Base-by-base conservation (phyloP, 2,797 vertebrate genomes). In the Microcaecilia unicolor region DNA sequence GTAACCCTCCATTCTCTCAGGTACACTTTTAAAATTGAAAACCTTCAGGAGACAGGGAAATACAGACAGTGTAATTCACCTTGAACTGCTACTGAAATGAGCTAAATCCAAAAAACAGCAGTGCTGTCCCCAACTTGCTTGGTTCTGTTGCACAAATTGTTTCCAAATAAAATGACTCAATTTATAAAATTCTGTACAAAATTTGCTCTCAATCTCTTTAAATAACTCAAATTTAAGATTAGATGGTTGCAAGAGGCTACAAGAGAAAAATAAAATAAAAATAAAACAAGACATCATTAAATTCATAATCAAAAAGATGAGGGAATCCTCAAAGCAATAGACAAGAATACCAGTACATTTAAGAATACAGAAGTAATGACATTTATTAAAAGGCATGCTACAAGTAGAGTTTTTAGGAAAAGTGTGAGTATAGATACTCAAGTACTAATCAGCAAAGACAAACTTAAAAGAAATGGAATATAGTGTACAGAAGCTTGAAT, bases 311-410 rank as follows among this genome's bases (percentile, higher is more conserved):
- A 18, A 49, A 63, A n/a, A n/a, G n/a, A n/a, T n/a, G n/a, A n/a
- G n/a, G n/a, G n/a, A n/a, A n/a, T n/a, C n/a, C n/a, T n/a, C n/a
- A n/a, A n/a, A n/a, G 33, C 51, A 10, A 64, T 58, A 14, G 34
- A 83, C 47, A 67, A 82, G 67, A 80, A 86, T 71, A 72, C 72
- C 63, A 62, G 56, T 81, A 81, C 74, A 77, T 38, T 59, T 68
- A 71, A 57, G 64, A 66, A 65, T 76, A 80, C 60, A 83, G 66
- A 64, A 72, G 69, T 74, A 72, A 81, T 81, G 62, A 84, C 68
- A 79, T 89, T 90, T 87, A 89, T 90, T 88, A 66, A 81, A 75
- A 76, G 62, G 74, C 78, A 82, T 77, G 79, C 79, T 86, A 84
- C 75, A 84, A 68, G 73, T 76, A 71, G 60, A 83, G 36, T 74